phyloP scores from a whole-genome alignment of 2,113 vertebrate species.

The Sceloporus undulatus region DNA sequence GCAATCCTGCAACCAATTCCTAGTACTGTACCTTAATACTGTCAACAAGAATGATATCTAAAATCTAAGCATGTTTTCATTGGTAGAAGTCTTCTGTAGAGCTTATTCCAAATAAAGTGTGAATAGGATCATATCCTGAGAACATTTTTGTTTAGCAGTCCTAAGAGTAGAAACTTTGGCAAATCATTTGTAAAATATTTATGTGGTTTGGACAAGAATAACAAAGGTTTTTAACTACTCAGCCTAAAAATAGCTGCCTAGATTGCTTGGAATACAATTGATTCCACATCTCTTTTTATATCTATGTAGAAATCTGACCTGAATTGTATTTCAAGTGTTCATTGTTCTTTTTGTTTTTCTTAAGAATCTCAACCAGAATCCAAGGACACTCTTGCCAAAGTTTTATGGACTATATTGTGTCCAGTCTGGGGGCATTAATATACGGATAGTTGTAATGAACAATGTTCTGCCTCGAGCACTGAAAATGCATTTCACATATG shows the following conservation, averaged over 20 bases:
- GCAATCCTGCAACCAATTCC: background rate
- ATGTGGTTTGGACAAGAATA: background rate
- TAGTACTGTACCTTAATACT: background rate
- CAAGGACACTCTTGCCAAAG: slow-evolving; percentile 93
- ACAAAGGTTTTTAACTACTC: background rate
- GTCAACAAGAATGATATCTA: background rate
- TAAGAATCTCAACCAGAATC: slow-evolving; percentile 97
- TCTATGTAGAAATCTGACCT: background rate
- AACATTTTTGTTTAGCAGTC: background rate
- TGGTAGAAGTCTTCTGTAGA: background rate
- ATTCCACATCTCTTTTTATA: background rate
- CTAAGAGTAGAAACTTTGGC: background rate
- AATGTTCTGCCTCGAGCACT: slow-evolving; percentile 91
- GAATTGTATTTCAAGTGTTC: slow-evolving; percentile 4
- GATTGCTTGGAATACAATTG: background rate
- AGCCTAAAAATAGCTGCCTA: background rate
- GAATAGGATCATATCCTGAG: background rate
- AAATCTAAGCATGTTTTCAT: background rate
- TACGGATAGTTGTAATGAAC: slow-evolving; percentile 96
- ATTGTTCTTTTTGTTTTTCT: slow-evolving; percentile 28
- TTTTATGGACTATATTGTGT: slow-evolving; percentile 97
- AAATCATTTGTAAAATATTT: background rate
- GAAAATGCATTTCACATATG: slow-evolving; percentile 94
- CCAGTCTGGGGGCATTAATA: slow-evolving; percentile 89
- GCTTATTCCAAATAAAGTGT: background rate